Evolutionary conservation across 2,113 vertebrate genomes (phyloP).

Genomic region (Edolisoma coerulescens): DNA sequence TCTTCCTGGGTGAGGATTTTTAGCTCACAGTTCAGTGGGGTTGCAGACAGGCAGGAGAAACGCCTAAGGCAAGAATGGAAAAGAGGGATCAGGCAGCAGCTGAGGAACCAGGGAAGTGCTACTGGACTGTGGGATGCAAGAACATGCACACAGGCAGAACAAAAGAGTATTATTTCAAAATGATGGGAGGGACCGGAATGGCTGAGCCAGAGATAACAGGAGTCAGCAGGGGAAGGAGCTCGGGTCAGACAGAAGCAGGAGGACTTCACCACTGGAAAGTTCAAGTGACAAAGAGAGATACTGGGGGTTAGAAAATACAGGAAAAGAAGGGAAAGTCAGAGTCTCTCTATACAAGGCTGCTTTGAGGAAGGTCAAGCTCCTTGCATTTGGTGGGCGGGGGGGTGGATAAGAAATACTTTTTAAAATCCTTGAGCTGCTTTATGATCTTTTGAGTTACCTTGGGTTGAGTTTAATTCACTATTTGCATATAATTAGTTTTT

Average conservation of each 20-base stretch:
- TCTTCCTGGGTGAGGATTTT: neutral
- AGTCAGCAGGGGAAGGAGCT: neutral
- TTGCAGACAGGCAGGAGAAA: neutral
- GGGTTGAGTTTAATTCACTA: neutral
- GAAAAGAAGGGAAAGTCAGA: neutral
- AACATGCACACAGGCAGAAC: neutral
- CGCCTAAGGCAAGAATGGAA: neutral
- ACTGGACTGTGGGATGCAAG: neutral
- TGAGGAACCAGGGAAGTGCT: neutral
- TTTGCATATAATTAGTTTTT: neutral
- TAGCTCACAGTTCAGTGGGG: neutral
- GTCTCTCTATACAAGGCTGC: neutral
- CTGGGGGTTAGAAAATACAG: neutral
- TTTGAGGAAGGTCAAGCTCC: neutral
- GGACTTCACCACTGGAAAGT: neutral
- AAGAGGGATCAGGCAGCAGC: neutral
- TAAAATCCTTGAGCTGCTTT: neutral
- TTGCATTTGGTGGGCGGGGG: neutral
- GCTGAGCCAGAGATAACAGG: neutral
- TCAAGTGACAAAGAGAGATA: neutral
- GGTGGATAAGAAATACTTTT: neutral
- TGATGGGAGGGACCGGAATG: neutral
- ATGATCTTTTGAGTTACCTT: neutral
- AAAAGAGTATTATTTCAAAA: neutral
- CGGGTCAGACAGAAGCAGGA: neutral